phyloP scores from a whole-genome alignment of 2,113 vertebrate genomes.

The Bos indicus region DNA sequence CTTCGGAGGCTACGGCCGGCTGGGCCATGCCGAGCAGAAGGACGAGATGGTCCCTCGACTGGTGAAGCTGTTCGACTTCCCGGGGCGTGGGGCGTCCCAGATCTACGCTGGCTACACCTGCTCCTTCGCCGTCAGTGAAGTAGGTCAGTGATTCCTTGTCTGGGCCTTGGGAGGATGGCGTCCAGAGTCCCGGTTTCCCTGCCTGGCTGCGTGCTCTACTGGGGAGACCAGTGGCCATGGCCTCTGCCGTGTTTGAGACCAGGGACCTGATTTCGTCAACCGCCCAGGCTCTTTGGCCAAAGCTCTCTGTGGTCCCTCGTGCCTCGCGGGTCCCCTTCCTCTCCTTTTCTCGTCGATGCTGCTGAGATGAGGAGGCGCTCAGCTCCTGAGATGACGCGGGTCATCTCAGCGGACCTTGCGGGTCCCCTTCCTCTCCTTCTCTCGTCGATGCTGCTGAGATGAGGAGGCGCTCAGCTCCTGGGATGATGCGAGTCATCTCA shows the following conservation, averaged over 20 bases:
- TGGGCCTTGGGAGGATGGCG: fast-evolving
- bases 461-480: too few species aligned
- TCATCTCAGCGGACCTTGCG: too few species aligned
- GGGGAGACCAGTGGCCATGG: fast-evolving
- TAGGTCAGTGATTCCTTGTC: slow-evolving; percentile 78
- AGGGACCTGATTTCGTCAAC: not conserved
- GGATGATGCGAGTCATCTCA: too few species aligned
- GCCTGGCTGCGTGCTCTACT: fast-evolving
- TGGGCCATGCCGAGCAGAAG: slow-evolving; percentile 95
- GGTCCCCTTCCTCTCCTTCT: too few species aligned
- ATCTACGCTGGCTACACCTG: slow-evolving; percentile 93
- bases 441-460: too few species aligned
- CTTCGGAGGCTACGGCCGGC: slow-evolving; percentile 93
- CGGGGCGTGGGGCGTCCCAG: slow-evolving; percentile 90
- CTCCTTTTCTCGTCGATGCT: too few species aligned
- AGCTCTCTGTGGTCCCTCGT: too few species aligned
- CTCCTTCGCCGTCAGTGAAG: slow-evolving; percentile 94
- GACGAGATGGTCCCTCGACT: slow-evolving; percentile 97
- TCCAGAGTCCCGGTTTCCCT: not conserved
- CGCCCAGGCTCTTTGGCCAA: not conserved
- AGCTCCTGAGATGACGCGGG: fast-evolving
- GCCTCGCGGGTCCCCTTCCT: too few species aligned
- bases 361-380: not conserved
- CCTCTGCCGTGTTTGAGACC: fast-evolving
- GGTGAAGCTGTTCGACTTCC: slow-evolving; percentile 96